Conservation (phyloP, 2,888 invertebrate species). For the Drosophila greeni region DNA sequence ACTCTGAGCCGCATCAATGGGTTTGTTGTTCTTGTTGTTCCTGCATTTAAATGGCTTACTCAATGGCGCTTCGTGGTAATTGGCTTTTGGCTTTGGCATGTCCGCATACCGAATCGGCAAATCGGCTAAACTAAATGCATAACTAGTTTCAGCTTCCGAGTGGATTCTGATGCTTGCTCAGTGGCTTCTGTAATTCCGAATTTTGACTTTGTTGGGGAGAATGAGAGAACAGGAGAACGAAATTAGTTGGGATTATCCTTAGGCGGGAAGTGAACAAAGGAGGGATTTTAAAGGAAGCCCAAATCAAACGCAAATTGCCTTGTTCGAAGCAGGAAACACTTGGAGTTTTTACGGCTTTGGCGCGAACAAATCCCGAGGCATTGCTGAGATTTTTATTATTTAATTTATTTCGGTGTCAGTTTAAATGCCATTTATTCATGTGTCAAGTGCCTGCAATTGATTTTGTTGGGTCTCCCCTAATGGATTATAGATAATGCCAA, state of each 20-base stretch:
- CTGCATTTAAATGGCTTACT: conserved; percentile 55
- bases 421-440: conserved; percentile 57
- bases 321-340: conserved; percentile 23
- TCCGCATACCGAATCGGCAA: conserved; percentile 27
- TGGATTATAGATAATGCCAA: conserved; percentile 47
- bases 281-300: not conserved
- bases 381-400: conserved; percentile 40
- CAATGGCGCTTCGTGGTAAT: conserved; percentile 60
- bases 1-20: conserved; percentile 18
- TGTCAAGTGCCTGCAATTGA: conserved; percentile 60
- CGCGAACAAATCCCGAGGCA: conserved; percentile 29
- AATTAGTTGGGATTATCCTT: conserved; percentile 29
- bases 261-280: conserved; percentile 1
- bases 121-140: conserved; percentile 42
- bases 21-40: conserved; percentile 7
- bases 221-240: conserved; percentile 12
- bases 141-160: conserved; percentile 26
- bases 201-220: not conserved
- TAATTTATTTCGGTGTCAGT: conserved; percentile 47
- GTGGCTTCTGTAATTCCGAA: conserved; percentile 21
- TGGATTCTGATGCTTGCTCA: conserved; percentile 21
- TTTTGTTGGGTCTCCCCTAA: conserved; percentile 40
- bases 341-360: conserved; percentile 24
- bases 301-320: conserved; percentile 27
- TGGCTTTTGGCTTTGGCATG: conserved; percentile 52